phyloP scores from a whole-genome alignment of 2,888 invertebrate species.

The Ommatoiulus sabulosus region DNA sequence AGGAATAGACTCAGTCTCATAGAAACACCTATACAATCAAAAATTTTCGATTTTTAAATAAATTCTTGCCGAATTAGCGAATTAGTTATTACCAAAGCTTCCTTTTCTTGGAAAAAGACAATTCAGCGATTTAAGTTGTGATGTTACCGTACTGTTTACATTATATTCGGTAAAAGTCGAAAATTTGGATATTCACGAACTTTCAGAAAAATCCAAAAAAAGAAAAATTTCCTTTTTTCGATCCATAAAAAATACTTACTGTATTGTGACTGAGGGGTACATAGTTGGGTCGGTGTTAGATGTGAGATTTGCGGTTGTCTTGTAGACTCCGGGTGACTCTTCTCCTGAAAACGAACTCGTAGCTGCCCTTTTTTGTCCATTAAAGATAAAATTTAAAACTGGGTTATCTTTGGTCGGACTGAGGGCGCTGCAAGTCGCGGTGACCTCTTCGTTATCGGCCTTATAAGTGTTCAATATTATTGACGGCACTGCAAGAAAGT shows the following conservation, averaged over 20 bases:
- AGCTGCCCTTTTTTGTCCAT: neutral
- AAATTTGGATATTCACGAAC: too few species aligned
- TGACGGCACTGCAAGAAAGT: neutral
- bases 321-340: neutral
- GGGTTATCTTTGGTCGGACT: neutral
- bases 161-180: too few species aligned
- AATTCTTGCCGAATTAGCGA: too few species aligned
- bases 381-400: neutral
- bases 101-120: too few species aligned
- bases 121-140: too few species aligned
- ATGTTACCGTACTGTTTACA: too few species aligned
- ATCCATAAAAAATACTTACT: too few species aligned
- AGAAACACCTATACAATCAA: neutral
- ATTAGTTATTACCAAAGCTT: too few species aligned
- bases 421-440: neutral
- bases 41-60: too few species aligned
- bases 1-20: neutral
- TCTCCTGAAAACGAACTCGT: neutral
- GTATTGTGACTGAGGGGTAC: neutral
- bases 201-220: too few species aligned
- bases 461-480: neutral
- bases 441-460: neutral
- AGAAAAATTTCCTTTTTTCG: too few species aligned
- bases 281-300: neutral
- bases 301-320: neutral